A percentile compares a stretch with the other conserved stretches of the same genome.
phyloP scores from a whole-genome alignment of 1,140 invertebrate species.

The Lycorma delicatula region DNA sequence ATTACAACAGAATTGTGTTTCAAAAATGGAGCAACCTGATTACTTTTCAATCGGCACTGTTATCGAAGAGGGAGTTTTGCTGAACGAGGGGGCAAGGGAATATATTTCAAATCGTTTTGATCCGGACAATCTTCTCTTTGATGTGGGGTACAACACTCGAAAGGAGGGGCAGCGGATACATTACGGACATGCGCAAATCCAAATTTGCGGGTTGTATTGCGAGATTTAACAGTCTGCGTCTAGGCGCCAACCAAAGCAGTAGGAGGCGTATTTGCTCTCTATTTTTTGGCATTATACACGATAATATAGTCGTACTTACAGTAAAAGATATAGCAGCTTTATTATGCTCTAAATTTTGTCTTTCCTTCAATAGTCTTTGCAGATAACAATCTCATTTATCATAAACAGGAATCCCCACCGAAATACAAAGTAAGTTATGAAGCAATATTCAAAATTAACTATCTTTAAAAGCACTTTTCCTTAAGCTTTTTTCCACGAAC shows the following conservation, averaged over 20 bases:
- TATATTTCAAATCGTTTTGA: conserved; percentile 1
- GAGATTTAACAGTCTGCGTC: background rate
- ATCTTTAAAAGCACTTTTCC: too few species aligned
- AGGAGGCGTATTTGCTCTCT: background rate
- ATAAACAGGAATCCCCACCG: background rate
- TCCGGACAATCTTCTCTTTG: conserved; percentile 2
- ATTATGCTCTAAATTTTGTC: too few species aligned
- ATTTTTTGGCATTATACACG: background rate
- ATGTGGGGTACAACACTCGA: background rate
- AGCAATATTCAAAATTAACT: too few species aligned
- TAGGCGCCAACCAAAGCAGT: background rate
- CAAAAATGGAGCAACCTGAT: conserved; percentile 2
- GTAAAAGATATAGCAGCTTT: too few species aligned
- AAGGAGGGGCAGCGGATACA: background rate
- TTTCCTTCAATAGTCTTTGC: too few species aligned
- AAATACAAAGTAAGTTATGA: conserved; percentile 6
- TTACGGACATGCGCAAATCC: background rate
- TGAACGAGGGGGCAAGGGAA: background rate
- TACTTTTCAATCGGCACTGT: conserved; percentile 3
- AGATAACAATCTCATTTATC: background rate
- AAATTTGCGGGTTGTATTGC: background rate
- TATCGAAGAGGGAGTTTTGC: too few species aligned
- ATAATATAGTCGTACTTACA: too few species aligned
- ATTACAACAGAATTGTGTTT: conserved; percentile 6
- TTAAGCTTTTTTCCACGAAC: too few species aligned